Evolutionary conservation across 2,797 vertebrate species (phyloP).

Genomic region (Crenuchus spilurus): DNA sequence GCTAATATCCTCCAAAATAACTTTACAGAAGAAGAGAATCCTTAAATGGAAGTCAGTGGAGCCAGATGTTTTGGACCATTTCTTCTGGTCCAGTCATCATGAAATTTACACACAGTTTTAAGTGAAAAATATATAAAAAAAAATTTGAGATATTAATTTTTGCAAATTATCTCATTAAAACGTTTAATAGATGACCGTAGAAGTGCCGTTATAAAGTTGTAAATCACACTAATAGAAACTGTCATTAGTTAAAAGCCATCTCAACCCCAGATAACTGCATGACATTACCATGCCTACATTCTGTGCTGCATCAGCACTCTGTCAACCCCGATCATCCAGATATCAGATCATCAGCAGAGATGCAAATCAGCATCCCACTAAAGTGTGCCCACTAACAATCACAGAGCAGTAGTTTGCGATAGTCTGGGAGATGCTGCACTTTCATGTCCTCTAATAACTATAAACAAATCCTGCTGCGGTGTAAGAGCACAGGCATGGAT

Average conservation of each 20-base stretch:
- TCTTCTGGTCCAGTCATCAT: no score
- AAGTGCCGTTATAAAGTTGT: background rate
- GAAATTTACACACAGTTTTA: no score
- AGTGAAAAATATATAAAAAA: no score
- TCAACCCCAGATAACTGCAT: background rate
- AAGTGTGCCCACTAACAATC: constrained; percentile 15
- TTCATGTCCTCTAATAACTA: background rate
- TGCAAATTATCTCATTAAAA: no score
- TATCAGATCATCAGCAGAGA: constrained; percentile 17
- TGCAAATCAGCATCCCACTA: constrained; percentile 5
- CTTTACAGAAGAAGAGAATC: no score
- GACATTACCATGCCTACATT: background rate
- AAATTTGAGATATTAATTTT: no score
- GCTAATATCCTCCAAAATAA: no score
- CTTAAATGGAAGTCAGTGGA: no score
- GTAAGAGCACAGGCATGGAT: constrained; percentile 19
- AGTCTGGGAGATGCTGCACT: background rate
- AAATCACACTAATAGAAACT: background rate
- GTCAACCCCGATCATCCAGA: constrained; percentile 5
- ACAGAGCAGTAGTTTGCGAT: constrained; percentile 6
- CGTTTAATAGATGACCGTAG: no score
- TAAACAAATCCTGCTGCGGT: constrained; percentile 5
- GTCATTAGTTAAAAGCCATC: background rate
- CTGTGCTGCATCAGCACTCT: constrained; percentile 18
- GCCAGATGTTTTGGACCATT: no score